phyloP scores from a whole-genome alignment of 2,797 vertebrate species.

The Delichon dasypus region DNA sequence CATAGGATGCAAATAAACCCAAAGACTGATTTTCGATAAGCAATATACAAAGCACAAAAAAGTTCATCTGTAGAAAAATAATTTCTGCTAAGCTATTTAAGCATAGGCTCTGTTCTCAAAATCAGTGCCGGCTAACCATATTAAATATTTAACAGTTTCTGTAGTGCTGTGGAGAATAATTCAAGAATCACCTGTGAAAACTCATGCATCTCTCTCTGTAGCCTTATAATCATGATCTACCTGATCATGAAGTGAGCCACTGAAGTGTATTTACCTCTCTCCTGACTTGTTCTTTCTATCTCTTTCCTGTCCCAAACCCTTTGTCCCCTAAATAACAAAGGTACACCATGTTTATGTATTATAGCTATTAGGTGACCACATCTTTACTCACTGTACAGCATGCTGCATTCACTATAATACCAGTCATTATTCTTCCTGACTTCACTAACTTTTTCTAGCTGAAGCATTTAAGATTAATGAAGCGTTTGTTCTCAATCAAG shows the following conservation, averaged over 20 bases:
- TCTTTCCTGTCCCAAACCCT: not conserved
- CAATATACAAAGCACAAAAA: not conserved
- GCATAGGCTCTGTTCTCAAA: not conserved
- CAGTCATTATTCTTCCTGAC: constrained; percentile 73
- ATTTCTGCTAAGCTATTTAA: not conserved
- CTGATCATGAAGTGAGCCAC: not conserved
- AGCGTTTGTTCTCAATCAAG: constrained; percentile 68
- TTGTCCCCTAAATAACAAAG: not conserved
- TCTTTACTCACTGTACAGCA: not conserved
- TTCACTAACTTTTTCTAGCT: constrained; percentile 50
- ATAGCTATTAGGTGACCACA: constrained; percentile 12
- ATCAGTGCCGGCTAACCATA: not conserved
- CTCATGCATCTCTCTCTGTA: not conserved
- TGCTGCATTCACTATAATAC: constrained; percentile 35
- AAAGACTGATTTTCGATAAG: not conserved
- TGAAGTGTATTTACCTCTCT: not conserved
- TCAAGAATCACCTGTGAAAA: not conserved
- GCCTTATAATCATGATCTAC: not conserved
- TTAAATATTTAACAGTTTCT: not conserved
- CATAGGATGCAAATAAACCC: constrained; percentile 10
- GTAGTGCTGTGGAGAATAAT: not conserved
- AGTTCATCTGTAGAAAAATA: not conserved
- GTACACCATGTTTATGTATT: not conserved
- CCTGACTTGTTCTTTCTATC: not conserved
- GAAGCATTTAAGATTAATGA: constrained; percentile 73